Evolutionary conservation across 1,140 invertebrate genomes (phyloP), one percentile per base, ranked within the genome.

Genomic region (Meteorus sp.): DNA sequence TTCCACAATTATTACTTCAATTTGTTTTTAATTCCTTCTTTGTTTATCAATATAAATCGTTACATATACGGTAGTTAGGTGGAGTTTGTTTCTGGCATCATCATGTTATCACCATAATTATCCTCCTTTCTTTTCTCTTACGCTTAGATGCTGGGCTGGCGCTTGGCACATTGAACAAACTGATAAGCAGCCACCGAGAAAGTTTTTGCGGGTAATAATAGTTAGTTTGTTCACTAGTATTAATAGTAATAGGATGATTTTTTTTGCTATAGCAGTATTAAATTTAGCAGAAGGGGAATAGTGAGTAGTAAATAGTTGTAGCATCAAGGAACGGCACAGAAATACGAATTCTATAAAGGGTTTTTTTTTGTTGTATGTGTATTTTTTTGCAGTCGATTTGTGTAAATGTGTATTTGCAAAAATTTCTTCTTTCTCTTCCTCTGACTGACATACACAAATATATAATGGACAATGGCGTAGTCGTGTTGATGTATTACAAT

Each of bases 11-110:
- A 73, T 71, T 68, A 72, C 59, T 72, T 72, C 56, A 73, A 72
- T 67, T 64, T 69, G 29, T 52, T 52, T 29, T 50, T 59, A 51
- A 44, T 56, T 61, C 62, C 57, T 67, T 69, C 61, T 68, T 63
- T 45, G 35, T 58, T 75, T 73, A 74, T 75, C 68, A 71, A 74
- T 74, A 77, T 75, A 76, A 76, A 76, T 76, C 63, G 67, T 76
- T 76, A 76, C 69, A 76, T 71, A 75, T 64, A 74, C 73, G 64
- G 74, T 74, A 5, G 15, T 37, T 33, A 39, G 37, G 52, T 55
- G 44, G 39, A 53, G n/a, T 37, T 15, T 41, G 8, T 41, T 11
- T 25, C 22, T 54, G 9, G 15, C 23, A 9, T 54, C 33, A 35
- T 15, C 15, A 19, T 47, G 3, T 7, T 23, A 7, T 6, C n/a